phyloP scores from a whole-genome alignment of 1,140 invertebrate genomes.

The Cotesia chilonis region DNA sequence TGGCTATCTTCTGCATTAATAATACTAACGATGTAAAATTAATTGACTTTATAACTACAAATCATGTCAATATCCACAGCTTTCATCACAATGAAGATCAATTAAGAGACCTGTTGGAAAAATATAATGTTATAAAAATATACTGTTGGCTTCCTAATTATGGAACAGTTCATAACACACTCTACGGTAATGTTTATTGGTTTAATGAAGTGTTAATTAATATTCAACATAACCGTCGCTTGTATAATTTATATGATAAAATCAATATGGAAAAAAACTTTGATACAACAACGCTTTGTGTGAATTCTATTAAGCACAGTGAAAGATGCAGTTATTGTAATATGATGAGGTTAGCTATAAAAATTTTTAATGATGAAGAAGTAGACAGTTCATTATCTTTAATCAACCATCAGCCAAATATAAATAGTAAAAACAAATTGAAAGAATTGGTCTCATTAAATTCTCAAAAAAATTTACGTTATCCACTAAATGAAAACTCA shows the following conservation, averaged over 20 bases:
- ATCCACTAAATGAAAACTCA: too few relatives aligned
- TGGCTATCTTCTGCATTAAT: not conserved
- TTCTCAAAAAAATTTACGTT: too few relatives aligned
- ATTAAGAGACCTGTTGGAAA: not conserved
- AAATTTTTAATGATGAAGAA: not conserved
- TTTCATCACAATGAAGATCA: constrained; percentile 6
- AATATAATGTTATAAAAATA: not conserved
- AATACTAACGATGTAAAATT: not conserved
- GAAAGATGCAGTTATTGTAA: not conserved
- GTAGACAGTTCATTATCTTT: too few relatives aligned
- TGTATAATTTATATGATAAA: not conserved
- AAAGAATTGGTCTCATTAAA: too few relatives aligned
- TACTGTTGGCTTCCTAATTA: constrained; percentile 9
- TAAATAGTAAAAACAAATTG: too few relatives aligned
- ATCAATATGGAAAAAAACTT: not conserved
- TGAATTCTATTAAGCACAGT: constrained; percentile 4
- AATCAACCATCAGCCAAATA: too few relatives aligned
- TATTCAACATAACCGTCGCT: not conserved
- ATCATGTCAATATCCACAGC: not conserved
- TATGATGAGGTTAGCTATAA: not conserved
- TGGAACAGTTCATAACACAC: not conserved
- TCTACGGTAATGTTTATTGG: constrained; percentile 2
- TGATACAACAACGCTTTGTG: not conserved
- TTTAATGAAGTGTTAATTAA: not conserved
- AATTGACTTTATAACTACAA: not conserved